Percentiles rank a stretch among this genome's conserved stretches.
These are phyloP conservation scores for Scytalopus superciliaris DNA, from an alignment of 2,113 vertebrate genomes.

Conservation along the genomic window DNA sequence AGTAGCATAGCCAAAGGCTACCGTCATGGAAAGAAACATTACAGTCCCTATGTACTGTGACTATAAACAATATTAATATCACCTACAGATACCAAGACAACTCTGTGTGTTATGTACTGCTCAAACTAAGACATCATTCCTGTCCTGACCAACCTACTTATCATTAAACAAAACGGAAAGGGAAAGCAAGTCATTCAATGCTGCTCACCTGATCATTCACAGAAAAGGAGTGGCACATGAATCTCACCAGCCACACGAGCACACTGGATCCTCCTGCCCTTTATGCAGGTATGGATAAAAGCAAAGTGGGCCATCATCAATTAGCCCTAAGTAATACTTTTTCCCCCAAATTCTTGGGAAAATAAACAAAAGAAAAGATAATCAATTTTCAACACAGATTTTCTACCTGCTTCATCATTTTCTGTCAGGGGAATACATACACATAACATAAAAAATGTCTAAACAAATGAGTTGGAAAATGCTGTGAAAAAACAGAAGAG, in stretches of 20 bases:
- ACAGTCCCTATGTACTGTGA: not conserved
- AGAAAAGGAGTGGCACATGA: not conserved
- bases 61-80: not conserved
- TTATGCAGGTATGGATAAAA: not conserved
- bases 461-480: not conserved
- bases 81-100: not conserved
- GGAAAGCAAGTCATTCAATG: not conserved
- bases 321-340: not conserved
- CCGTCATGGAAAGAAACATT: not conserved
- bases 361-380: not conserved
- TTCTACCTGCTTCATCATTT: not conserved
- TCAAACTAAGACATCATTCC: not conserved
- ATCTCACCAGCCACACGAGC: not conserved
- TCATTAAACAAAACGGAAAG: not conserved
- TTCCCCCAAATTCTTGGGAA: not conserved
- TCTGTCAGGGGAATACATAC: not conserved
- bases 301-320: not conserved
- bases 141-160: not conserved
- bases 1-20: not conserved
- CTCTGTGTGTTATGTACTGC: not conserved
- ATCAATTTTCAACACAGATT: not conserved
- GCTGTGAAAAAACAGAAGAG: not conserved
- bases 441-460: not conserved
- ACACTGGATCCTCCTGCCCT: not conserved
- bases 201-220: not conserved